A percentile compares a stretch with the other conserved stretches of the same genome.
Conservation (phyloP, 1,140 invertebrate genomes). For the Calosoma granatense region DNA sequence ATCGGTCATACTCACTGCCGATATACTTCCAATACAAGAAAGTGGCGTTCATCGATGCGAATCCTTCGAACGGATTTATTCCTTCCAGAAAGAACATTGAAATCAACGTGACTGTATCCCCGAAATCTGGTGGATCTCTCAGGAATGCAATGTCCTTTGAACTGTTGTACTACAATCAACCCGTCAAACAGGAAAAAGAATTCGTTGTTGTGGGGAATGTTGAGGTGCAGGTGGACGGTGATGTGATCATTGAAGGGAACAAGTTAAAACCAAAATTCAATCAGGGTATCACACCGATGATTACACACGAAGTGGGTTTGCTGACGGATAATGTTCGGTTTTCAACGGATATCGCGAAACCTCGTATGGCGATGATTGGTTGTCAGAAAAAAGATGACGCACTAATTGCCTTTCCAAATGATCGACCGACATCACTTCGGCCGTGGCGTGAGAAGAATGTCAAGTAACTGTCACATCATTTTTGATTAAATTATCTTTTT, state of each 20-base stretch:
- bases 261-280: background rate
- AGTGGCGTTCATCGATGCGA: conserved; percentile 14
- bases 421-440: conserved; percentile 10
- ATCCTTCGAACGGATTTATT: conserved; percentile 17
- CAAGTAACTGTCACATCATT: background rate
- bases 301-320: conserved; percentile 14
- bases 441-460: background rate
- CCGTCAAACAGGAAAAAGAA: background rate
- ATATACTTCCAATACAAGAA: conserved; percentile 19
- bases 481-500: conserved; percentile 1
- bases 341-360: background rate
- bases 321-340: conserved; percentile 12
- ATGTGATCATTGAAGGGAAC: background rate
- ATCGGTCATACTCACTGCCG: conserved; percentile 18
- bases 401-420: conserved; percentile 19
- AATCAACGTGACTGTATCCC: conserved; percentile 20
- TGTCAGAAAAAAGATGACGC: background rate
- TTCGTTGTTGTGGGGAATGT: background rate
- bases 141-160: conserved; percentile 9
- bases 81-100: conserved; percentile 19
- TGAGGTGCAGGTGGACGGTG: no score
- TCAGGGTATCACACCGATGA: conserved; percentile 15
- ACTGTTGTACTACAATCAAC: conserved; percentile 8
- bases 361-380: conserved; percentile 7
- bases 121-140: conserved; percentile 18